phyloP scores from a whole-genome alignment of 2,888 invertebrate species.

The Thereva unica region DNA sequence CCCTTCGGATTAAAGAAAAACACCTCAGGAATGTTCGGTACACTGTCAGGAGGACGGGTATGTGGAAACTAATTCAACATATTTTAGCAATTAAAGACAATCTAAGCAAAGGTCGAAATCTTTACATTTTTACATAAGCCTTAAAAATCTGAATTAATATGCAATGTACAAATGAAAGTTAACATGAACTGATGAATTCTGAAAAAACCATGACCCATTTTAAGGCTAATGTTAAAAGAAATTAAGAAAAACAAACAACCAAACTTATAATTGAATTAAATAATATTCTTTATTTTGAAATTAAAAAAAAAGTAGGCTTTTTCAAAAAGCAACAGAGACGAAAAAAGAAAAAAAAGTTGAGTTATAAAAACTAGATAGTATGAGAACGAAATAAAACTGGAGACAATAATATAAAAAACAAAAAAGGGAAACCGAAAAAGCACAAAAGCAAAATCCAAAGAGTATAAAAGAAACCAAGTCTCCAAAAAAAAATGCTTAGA shows the following conservation, averaged over 20 bases:
- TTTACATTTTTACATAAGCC: no score
- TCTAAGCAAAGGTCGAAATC: no score
- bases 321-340: not conserved
- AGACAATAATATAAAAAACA: conserved; percentile 6
- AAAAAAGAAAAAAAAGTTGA: not conserved
- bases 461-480: no score
- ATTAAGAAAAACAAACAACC: conserved; percentile 33
- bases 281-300: conserved; percentile 29
- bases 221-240: not conserved
- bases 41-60: no score
- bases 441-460: conserved; percentile 41
- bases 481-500: no score
- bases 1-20: no score
- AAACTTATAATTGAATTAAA: conserved; percentile 26
- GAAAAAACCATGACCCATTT: not conserved
- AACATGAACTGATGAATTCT: not conserved
- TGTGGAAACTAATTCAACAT: no score
- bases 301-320: conserved; percentile 1
- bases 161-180: no score
- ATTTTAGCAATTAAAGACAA: no score
- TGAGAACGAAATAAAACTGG: not conserved
- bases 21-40: no score
- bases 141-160: no score
- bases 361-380: not conserved
- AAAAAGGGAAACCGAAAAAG: not conserved